Evolutionary conservation across 2,113 vertebrate species (phyloP), one percentile per base, ranked within the genome.

Genomic region (Thunnus maccoyii): DNA sequence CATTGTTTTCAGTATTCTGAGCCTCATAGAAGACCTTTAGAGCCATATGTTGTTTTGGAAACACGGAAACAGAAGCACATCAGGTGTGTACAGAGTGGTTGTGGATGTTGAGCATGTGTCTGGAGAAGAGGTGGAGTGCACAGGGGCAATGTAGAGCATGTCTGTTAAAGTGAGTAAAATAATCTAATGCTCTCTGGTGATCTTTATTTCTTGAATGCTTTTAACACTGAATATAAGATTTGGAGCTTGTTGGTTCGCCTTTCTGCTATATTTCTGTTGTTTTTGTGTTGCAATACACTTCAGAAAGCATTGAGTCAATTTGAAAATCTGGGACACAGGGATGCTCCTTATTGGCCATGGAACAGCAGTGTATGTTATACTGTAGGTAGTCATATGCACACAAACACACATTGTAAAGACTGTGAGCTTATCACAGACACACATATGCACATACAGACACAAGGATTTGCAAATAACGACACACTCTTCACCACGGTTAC

Each of bases 311-410:
- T 64, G 68, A 80, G 51, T 83, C 17, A 25, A 62, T 71, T 36
- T 64, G 46, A 57, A 47, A 77, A 74, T 68, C 54, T 64, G 52
- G 52, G 62, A 71, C 62, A 70, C 69, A 32, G 65, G 1, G 20
- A 36, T 1, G 18, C 47, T 72, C 63, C 82, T 80, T 75, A 82
- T 69, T 86, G 80, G 60, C 56, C 3, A 3, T 64, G 63, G 32
- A 79, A 70, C 60, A 64, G 52, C 68, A 66, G 57, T 72, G 60
- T 46, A n/a, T 68, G 64, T 78, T 56, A 30, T 10, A 55, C 46
- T 56, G 54, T 79, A 81, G 72, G 55, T 72, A 50, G 15, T 72
- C 44, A 64, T 30, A 44, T 68, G 56, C 30, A 68, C 30, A 64
- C 41, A 22, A 17, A 62, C 18, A 72, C 56, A 74, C 54, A 65